Evolutionary conservation across 2,797 vertebrate genomes (phyloP), one percentile per base, ranked within the genome.

Genomic region (Chaunax sp.): DNA sequence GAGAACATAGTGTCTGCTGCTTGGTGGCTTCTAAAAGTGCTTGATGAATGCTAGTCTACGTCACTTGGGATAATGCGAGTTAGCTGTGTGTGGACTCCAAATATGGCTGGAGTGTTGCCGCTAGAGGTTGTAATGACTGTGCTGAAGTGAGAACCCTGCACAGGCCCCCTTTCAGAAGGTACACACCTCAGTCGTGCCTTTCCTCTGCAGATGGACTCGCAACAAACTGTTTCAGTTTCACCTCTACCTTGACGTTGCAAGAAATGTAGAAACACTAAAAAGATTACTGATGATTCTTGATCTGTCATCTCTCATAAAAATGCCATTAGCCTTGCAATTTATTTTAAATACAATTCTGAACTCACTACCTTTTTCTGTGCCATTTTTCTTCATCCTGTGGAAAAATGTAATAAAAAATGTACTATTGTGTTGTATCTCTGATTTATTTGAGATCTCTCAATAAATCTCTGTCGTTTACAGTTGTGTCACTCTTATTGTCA

Each of bases 21-120:
- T 86, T 75, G 85, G 87, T 89, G 90, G 89, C 89, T 90, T 88
- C 90, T 89, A 87, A 84, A 82, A 88, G 83, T 81, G 80, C 88
- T 87, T 91, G 93, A 94, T 92, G 90, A 92, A 94, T 92, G 89
- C 92, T 90, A 86, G 85, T 83, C 88, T 92, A 93, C 90, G 92
- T 94, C 92, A 93, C 91, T 90, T 86, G 78, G 91, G 84, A 91
- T 92, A 92, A 93, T 91, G 87, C 76, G 64, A 89, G 91, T 84
- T 88, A 90, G 88, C 91, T 87, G 87, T 91, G 87, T 82, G 87
- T 86, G 79, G 83, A 89, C 88, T 93, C 92, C 90, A 93, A 93
- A 94, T 92, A 92, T 91, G 92, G 91, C 90, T 89, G 88, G 88
- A 89, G 88, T 89, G 90, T 83, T 87, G 86, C 89, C 89, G 87